Evolutionary conservation across 2,113 vertebrate species (phyloP), one percentile per base, ranked within the genome.

Genomic region (Delphinus delphis): DNA sequence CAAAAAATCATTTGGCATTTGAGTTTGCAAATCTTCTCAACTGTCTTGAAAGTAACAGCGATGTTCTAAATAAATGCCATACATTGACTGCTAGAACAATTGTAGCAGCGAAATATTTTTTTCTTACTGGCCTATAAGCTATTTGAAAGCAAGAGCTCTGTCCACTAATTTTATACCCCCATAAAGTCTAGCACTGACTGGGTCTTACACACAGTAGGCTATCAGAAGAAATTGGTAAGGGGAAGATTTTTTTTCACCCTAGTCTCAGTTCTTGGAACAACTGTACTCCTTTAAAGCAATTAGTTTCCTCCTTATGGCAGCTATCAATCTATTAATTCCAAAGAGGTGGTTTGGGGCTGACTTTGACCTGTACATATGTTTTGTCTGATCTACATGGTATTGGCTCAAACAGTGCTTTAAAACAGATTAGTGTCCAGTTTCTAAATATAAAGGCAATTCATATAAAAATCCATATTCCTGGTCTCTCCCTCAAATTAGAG

Each of bases 331-430:
- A 85, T 36, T 60, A 44, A 84, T 63, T 79, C 26, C 67, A 85
- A 96, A 92, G 62, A 68, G 71, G 28, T 68, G 2, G 20, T 17
- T 86, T 77, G 44, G 17, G 36, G 44, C 67, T 89, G 33, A 68
- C 62, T 79, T 38, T 90, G 53, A 50, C n/a, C 55, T 28, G 0
- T 31, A 82, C 12, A 3, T 80, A 20, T 67, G 23, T 68, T 83
- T 94, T 67, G 65, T 83, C 25, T 92, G 63, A 47, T 44, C 58
- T 88, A 50, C 3, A 0, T 5, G 26, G 65, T 58, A 89, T 3
- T n/a, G 23, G 26, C 41, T 95, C 83, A 95, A 92, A 36, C 5
- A 73, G n/a, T 83, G 76, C n/a, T 88, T 93, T 63, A 93, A 81
- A 83, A 76, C 41, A 95, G 65, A 76, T 76, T n/a, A 76, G 13